Conservation (phyloP, 1,140 invertebrate species). For the Leptoteleia sp. region DNA sequence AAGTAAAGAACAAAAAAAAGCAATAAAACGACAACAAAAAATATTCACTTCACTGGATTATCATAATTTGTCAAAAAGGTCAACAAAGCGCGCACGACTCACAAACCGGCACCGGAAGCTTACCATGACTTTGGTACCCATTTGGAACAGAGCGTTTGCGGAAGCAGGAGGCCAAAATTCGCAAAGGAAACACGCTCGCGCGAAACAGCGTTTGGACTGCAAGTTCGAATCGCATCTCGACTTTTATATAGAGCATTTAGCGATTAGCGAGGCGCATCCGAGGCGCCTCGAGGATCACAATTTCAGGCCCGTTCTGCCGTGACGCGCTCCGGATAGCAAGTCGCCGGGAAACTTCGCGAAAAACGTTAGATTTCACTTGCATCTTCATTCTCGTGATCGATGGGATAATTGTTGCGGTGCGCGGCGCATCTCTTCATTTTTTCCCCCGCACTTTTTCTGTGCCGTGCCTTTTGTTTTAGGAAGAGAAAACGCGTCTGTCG, state of each 20-base stretch:
- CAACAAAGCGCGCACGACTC: too few relatives aligned
- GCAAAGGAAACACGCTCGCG: too few relatives aligned
- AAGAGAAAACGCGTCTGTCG: conserved; percentile 35
- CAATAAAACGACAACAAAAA: too few relatives aligned
- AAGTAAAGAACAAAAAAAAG: too few relatives aligned
- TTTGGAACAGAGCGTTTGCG: too few relatives aligned
- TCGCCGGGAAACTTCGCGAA: conserved; percentile 45
- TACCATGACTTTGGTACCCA: too few relatives aligned
- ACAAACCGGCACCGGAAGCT: too few relatives aligned
- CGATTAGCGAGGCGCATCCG: conserved; percentile 59
- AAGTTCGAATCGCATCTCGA: conserved; percentile 9
- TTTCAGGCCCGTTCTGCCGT: conserved; percentile 50
- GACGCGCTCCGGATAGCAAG: conserved; percentile 57
- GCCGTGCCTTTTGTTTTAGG: conserved; percentile 27
- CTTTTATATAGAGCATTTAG: conserved; percentile 61
- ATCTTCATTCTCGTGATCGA: conserved; percentile 53
- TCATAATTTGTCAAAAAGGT: too few relatives aligned
- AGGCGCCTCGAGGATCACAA: conserved; percentile 32
- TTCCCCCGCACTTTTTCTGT: conserved; percentile 32
- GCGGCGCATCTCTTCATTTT: conserved; percentile 5
- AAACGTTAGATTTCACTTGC: conserved; percentile 58
- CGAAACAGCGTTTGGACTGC: too few relatives aligned
- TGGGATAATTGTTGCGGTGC: conserved; percentile 10
- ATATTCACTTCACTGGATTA: too few relatives aligned
- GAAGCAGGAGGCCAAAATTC: too few relatives aligned